Evolutionary conservation across 2,113 vertebrate species (phyloP), one percentile per base, ranked within the genome.

Genomic region (Ochotona princeps): DNA sequence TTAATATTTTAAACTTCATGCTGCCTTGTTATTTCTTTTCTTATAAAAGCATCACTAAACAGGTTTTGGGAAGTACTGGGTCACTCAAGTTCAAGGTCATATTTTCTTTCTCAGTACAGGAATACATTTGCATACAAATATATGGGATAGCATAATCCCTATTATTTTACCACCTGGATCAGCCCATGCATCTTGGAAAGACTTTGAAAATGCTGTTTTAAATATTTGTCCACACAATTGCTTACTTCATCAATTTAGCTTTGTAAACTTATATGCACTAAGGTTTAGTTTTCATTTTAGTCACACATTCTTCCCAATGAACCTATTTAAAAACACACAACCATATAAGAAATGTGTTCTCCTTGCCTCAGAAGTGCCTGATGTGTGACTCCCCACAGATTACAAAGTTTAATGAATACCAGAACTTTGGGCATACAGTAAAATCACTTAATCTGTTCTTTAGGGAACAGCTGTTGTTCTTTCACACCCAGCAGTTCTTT

Each of bases 1-100:
- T 94, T 76, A 73, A 54, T 15, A 65, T 89, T 66, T 83, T 51
- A 28, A 38, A 60, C 35, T 80, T 93, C 74, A 90, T 7, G 65
- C 93, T 87, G 89, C 72, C 66, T 89, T n/a, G 60, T 95, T 73
- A 61, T 51, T 90, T 96, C 89, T 85, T 92, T 82, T 60, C 81
- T 90, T 84, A 84, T 38, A 83, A 6, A 44, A 83, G 78, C 23
- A 84, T 73, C 65, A 76, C 74, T 85, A 86, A 66, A 28, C 32
- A 87, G 65, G 32, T 79, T 92, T 83, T 66, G n/a, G 70, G 81
- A 90, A 49, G n/a, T 63, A 74, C 61, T 90, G 78, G 63, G 35
- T 0, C 0, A 49, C 78, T 89, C 60, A 61, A 73, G n/a, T 74
- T 91, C 91, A 94, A 96, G 94, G 75, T 93, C 85, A 86, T 18